phyloP scores from a whole-genome alignment of 2,888 invertebrate genomes.

The Prosopocoilus inquinatus region DNA sequence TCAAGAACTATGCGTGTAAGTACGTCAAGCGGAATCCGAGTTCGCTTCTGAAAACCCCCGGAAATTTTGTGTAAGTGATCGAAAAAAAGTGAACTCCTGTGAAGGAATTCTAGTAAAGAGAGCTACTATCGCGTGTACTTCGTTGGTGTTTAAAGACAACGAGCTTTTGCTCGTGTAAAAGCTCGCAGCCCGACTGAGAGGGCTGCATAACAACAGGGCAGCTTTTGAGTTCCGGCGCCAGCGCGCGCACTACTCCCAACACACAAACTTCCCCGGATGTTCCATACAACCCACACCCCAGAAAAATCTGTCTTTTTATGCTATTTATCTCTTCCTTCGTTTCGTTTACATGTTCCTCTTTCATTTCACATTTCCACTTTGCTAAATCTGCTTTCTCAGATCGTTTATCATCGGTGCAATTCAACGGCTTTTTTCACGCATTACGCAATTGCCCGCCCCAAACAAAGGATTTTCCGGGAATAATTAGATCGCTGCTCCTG shows the following conservation, averaged over 20 bases:
- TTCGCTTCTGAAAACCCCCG: too few relatives aligned
- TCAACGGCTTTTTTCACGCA: neutral
- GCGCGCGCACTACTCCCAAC: conserved; percentile 37
- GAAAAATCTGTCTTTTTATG: conserved; percentile 44
- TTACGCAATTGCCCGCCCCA: too few relatives aligned
- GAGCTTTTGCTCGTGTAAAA: conserved; percentile 23
- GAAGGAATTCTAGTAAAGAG: neutral
- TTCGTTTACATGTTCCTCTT: conserved; percentile 45
- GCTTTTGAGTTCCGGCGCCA: conserved; percentile 32
- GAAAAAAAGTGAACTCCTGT: neutral
- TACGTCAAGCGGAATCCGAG: conserved; percentile 11
- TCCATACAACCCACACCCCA: conserved; percentile 32
- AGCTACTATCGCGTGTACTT: neutral
- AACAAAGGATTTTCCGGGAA: too few relatives aligned
- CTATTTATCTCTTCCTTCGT: conserved; percentile 43
- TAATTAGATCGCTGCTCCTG: too few relatives aligned
- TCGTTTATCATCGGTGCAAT: conserved; percentile 39
- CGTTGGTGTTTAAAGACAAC: neutral
- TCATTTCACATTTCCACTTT: conserved; percentile 44
- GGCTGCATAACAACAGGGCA: conserved; percentile 36
- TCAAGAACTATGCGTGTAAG: too few relatives aligned
- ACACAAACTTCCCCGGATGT: conserved; percentile 37
- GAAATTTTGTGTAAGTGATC: too few relatives aligned
- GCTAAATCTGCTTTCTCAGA: conserved; percentile 42
- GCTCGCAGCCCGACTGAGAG: conserved; percentile 37